Percentiles rank a stretch among this genome's conserved stretches.
phyloP scores from a whole-genome alignment of 2,113 vertebrate species.

The Syrmaticus mikado region DNA sequence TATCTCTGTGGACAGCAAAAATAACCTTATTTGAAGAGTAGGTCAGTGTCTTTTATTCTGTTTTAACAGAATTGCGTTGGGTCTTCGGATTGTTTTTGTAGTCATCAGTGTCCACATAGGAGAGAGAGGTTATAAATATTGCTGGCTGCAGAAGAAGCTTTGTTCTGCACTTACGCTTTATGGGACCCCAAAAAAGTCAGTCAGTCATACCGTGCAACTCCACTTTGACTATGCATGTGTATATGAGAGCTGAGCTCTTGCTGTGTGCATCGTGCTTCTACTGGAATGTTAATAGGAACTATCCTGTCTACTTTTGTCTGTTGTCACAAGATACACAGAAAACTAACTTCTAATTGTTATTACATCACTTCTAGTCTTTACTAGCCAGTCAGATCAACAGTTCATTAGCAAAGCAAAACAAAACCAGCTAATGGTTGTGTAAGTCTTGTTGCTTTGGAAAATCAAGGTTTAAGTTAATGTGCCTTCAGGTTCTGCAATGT shows the following conservation, averaged over 20 bases:
- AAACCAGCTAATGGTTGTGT: neutral
- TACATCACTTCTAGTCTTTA: neutral
- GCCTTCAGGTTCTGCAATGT: neutral
- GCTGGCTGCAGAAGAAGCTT: neutral
- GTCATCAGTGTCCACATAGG: neutral
- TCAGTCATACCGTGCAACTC: neutral
- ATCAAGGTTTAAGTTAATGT: neutral
- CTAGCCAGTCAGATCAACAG: neutral
- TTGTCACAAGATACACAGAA: neutral
- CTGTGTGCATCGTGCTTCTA: neutral
- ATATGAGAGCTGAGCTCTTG: neutral
- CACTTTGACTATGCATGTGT: accelerated
- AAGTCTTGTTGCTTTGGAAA: neutral
- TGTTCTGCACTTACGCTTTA: neutral
- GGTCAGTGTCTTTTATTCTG: neutral
- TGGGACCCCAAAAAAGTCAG: neutral
- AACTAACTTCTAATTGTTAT: neutral
- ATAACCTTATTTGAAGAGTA: neutral
- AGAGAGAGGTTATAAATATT: neutral
- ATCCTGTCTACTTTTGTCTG: neutral
- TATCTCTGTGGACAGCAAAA: neutral
- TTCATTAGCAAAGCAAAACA: neutral
- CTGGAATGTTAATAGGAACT: neutral
- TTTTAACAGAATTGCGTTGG: neutral
- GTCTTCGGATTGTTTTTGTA: neutral